A percentile compares a stretch with the other conserved stretches of the same genome.
These are phyloP conservation scores for Cylas formicarius DNA, from an alignment of 1,140 invertebrate species.

Conservation along the genomic window DNA sequence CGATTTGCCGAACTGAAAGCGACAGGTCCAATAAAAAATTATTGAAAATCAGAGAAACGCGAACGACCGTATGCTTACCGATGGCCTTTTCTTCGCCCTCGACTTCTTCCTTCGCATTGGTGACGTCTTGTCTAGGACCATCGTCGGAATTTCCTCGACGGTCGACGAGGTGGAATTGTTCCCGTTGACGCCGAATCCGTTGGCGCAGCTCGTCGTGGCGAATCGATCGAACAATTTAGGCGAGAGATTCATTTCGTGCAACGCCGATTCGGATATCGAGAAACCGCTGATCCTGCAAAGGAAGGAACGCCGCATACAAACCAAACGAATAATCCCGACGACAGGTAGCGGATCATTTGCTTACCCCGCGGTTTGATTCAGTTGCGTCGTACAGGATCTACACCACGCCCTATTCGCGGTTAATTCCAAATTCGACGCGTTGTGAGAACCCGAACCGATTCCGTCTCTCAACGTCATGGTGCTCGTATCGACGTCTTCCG, in stretches of 20 bases:
- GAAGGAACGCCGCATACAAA: constrained; percentile 3
- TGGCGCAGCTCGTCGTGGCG: constrained; percentile 45
- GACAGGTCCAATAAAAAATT: constrained; percentile 2
- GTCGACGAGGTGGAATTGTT: constrained; percentile 56
- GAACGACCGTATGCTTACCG: constrained; percentile 37
- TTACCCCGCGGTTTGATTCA: constrained; percentile 36
- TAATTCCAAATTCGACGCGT: constrained; percentile 45
- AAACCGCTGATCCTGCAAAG: constrained; percentile 45
- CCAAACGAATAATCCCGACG: constrained; percentile 3
- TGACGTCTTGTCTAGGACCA: constrained; percentile 45
- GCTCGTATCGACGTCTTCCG: constrained; percentile 64
- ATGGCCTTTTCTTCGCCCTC: constrained; percentile 54
- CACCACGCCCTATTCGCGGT: constrained; percentile 67
- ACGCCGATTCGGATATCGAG: constrained; percentile 80
- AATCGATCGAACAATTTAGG: constrained; percentile 43
- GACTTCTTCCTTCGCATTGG: constrained; percentile 60
- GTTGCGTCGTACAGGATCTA: constrained; percentile 71
- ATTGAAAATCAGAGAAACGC: not conserved
- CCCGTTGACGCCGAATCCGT: constrained; percentile 40
- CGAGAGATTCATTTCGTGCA: constrained; percentile 58
- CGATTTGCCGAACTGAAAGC: constrained; percentile 29
- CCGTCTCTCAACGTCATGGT: constrained; percentile 52
- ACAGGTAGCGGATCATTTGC: not conserved
- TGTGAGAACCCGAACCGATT: constrained; percentile 46
- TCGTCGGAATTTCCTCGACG: constrained; percentile 52